phyloP scores from a whole-genome alignment of 2,113 vertebrate species.

The Corythoichthys intestinalis region DNA sequence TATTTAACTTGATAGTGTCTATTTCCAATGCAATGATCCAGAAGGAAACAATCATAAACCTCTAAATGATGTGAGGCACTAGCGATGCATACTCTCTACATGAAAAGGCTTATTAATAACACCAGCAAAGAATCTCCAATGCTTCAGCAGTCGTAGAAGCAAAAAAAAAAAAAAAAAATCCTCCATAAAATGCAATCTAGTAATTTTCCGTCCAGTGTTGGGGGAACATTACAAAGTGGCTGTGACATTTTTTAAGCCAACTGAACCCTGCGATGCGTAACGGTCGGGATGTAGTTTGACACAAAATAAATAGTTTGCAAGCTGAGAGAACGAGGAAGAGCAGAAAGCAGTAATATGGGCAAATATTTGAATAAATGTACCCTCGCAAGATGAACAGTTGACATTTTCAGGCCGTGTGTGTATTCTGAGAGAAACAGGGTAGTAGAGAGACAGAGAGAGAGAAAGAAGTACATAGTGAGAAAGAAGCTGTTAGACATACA shows the following conservation, averaged over 20 bases:
- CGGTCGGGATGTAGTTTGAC: neutral
- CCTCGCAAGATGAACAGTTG: slow-evolving; percentile 21
- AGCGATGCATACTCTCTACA: neutral
- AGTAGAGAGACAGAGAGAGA: no score
- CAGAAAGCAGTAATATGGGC: slow-evolving; percentile 1
- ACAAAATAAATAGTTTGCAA: slow-evolving; percentile 5
- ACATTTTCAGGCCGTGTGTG: slow-evolving; percentile 28
- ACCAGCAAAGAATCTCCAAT: neutral
- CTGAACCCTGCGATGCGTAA: neutral
- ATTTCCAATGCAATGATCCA: neutral
- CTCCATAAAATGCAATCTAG: neutral
- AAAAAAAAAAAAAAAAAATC: neutral
- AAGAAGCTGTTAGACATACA: slow-evolving; percentile 5
- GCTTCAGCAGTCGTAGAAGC: neutral
- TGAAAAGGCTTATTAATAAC: neutral
- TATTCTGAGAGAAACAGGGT: neutral
- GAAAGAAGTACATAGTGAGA: no score
- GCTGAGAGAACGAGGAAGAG: neutral
- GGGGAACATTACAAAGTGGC: neutral
- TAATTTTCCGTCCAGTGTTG: neutral
- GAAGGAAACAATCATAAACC: neutral
- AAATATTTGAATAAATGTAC: slow-evolving; percentile 22
- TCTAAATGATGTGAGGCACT: neutral
- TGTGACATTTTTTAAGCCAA: slow-evolving; percentile 4
- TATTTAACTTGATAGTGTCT: neutral